phyloP scores from a whole-genome alignment of 2,113 vertebrate genomes.

The Melanocharis versteri region DNA sequence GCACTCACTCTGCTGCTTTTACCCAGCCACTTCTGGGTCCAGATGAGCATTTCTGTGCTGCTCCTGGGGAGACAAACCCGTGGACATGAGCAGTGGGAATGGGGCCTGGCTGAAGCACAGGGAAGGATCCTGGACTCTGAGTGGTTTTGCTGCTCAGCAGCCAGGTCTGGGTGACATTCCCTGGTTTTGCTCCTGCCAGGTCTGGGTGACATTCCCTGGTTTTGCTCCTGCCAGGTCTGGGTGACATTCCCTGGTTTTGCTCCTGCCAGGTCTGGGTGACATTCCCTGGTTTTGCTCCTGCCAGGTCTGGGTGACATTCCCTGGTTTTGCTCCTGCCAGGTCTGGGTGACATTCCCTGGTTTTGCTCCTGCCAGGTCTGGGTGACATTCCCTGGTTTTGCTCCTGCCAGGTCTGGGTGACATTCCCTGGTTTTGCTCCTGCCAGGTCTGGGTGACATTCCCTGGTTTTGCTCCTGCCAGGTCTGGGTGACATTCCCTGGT shows the following conservation, averaged over 20 bases:
- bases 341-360: too few species aligned
- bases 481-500: not conserved
- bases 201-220: not conserved
- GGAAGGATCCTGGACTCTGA: not conserved
- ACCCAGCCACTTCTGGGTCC: not conserved
- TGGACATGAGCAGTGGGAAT: not conserved
- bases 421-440: not conserved
- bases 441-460: not conserved
- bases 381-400: not conserved
- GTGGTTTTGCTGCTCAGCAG: not conserved
- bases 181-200: fast-evolving
- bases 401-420: not conserved
- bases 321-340: not conserved
- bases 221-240: not conserved
- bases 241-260: not conserved
- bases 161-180: not conserved
- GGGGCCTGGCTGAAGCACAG: not conserved
- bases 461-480: not conserved
- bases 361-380: too few species aligned
- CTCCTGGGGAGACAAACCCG: too few species aligned
- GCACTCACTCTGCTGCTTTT: not conserved
- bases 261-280: not conserved
- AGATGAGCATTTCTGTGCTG: not conserved
- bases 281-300: fast-evolving
- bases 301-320: not conserved